Evolutionary conservation across 2,113 vertebrate genomes (phyloP), one percentile per base, ranked within the genome.

Genomic region (Propithecus coquereli): DNA sequence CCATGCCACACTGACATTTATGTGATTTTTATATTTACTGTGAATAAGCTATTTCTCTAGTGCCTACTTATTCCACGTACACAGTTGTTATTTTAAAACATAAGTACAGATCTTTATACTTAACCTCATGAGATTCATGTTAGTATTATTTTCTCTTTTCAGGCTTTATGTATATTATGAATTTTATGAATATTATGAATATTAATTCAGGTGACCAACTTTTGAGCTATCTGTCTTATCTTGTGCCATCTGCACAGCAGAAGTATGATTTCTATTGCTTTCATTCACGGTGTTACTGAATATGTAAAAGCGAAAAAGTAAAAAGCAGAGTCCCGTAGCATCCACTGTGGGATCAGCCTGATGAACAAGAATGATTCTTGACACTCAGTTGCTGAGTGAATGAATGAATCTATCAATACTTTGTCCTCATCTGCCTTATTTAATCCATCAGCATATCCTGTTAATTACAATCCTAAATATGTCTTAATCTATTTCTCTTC

Each of bases 281-380:
- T 95, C 57, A 83, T 93, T 89, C 66, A 79, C 45, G 77, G 43
- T 96, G 86, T 94, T 87, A 94, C 68, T 86, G 82, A 93, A 57
- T 45, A 80, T 80, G 23, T 93, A 80, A 95, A 97, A 94, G 40
- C 65, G 32, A 96, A 94, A 94, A 94, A 94, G 37, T 73, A 32
- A 91, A 82, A 94, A 63, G 12, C 37, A 23, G n/a, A 89, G 54
- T 57, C 63, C 59, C 54, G 2, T 52, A 54, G 25, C 27, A 89
- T 50, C 45, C 34, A 65, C 7, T n/a, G 8, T 32, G 65, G 50
- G n/a, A 52, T 79, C 37, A 85, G 45, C 70, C 30, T 59, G 37
- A 52, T 85, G 88, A 87, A 83, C 37, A 86, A 85, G n/a, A 86
- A 73, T 79, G 59, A 89, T 66, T 79, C 18, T 27, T 86, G 27